phyloP scores from a whole-genome alignment of 2,113 vertebrate genomes.

The Zingel zingel region DNA sequence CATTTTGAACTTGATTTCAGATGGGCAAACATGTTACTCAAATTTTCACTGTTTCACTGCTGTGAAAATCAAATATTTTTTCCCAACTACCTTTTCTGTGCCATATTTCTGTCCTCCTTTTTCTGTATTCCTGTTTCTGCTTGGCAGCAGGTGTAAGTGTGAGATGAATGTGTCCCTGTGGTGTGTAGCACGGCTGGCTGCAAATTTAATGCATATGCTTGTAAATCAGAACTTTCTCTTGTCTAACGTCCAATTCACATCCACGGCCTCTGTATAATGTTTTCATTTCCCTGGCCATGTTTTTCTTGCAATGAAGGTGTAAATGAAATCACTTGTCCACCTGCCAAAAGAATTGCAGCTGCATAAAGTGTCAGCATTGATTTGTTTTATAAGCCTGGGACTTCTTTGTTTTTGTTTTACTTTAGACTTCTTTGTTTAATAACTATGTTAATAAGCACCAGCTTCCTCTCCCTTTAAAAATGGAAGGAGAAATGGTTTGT shows the following conservation, averaged over 20 bases:
- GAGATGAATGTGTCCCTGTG: slow-evolving; percentile 62
- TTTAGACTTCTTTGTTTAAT: slow-evolving; percentile 46
- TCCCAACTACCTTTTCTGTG: slow-evolving; percentile 24
- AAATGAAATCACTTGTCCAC: slow-evolving; percentile 69
- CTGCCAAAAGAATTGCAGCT: slow-evolving; percentile 64
- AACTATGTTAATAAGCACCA: slow-evolving; percentile 60
- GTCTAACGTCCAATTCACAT: slow-evolving; percentile 60
- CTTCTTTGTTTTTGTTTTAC: slow-evolving; percentile 56
- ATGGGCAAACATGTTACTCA: slow-evolving; percentile 6
- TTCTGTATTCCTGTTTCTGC: slow-evolving; percentile 49
- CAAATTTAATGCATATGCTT: slow-evolving; percentile 68
- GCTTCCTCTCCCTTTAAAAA: slow-evolving; percentile 43
- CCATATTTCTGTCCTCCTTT: slow-evolving; percentile 16
- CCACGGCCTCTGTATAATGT: slow-evolving; percentile 55
- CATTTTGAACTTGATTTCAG: slow-evolving; percentile 20
- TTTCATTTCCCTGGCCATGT: slow-evolving; percentile 62
- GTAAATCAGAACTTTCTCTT: slow-evolving; percentile 65
- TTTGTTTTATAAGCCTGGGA: slow-evolving; percentile 17
- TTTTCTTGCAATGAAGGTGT: slow-evolving; percentile 62
- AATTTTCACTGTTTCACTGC: not conserved
- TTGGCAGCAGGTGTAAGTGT: slow-evolving; percentile 61
- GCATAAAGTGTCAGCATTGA: slow-evolving; percentile 33
- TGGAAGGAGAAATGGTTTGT: not conserved
- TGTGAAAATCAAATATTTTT: slow-evolving; percentile 35
- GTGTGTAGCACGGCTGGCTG: slow-evolving; percentile 54